Evolutionary conservation across 1,140 invertebrate species (phyloP).

Genomic region (Euura lappo): DNA sequence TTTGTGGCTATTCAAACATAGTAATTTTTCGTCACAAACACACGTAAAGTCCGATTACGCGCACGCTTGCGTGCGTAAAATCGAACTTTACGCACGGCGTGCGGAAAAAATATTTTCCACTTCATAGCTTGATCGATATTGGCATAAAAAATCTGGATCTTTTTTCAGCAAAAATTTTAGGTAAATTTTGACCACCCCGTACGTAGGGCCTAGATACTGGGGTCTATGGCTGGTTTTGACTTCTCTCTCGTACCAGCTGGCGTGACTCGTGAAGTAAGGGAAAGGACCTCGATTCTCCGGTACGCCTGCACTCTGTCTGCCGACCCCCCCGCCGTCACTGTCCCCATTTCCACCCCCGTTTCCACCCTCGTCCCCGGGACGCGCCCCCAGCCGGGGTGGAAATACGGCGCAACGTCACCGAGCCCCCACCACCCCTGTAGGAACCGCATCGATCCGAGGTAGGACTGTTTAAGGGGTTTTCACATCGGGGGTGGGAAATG

Average conservation of each 20-base stretch:
- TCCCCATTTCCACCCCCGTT: background rate
- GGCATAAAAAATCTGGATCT: no score
- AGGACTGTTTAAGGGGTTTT: constrained; percentile 5
- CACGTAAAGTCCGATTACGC: no score
- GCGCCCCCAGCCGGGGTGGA: background rate
- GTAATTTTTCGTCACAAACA: no score
- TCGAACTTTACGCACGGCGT: no score
- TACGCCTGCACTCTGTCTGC: background rate
- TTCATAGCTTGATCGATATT: no score
- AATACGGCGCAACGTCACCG: constrained; percentile 18
- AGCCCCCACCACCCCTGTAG: constrained; percentile 9
- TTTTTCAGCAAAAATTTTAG: no score
- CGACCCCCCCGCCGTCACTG: background rate
- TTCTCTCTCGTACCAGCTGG: background rate
- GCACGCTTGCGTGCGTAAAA: no score
- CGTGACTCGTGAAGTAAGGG: background rate
- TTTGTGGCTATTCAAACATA: no score
- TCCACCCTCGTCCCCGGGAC: background rate
- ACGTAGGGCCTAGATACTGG: background rate
- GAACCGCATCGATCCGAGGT: constrained; percentile 14
- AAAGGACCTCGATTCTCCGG: background rate
- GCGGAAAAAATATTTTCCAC: no score
- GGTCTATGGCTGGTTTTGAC: background rate
- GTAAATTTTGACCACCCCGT: no score
- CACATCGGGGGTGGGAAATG: background rate